Percentiles rank a stretch among this genome's conserved stretches.
Conservation (phyloP, 2,113 vertebrate genomes). For the Alexandromys fortis region DNA sequence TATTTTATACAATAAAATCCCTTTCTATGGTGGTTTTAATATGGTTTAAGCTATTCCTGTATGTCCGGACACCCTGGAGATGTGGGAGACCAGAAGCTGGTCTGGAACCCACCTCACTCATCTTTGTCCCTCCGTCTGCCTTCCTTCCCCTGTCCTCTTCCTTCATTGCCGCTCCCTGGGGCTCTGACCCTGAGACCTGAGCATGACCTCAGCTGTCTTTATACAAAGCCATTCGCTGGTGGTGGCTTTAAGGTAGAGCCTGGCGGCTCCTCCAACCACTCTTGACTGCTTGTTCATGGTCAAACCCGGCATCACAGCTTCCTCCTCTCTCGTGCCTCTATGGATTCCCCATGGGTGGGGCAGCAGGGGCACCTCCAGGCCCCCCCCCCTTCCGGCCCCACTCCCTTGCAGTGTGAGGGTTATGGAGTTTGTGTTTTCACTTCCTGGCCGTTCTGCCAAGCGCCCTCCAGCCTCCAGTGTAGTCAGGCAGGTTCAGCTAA, state of each 20-base stretch:
- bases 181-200: background rate
- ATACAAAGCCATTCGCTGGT: background rate
- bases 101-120: rapidly evolving
- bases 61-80: background rate
- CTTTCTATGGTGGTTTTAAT: background rate
- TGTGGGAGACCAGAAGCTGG: background rate
- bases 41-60: rapidly evolving
- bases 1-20: background rate
- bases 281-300: background rate
- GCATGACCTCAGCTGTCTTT: too few species aligned
- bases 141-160: background rate
- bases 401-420: background rate
- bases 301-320: too few species aligned
- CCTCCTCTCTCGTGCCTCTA: background rate
- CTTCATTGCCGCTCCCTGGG: too few species aligned
- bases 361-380: background rate
- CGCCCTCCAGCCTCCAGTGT: background rate
- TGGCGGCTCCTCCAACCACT: rapidly evolving
- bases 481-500: constrained; percentile 68
- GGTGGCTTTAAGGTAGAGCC: background rate
- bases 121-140: rapidly evolving
- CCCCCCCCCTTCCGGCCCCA: background rate
- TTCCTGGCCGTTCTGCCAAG: constrained; percentile 61
- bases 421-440: background rate
- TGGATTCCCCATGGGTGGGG: background rate